phyloP scores from a whole-genome alignment of 2,113 vertebrate species.

The Macaca mulatta region DNA sequence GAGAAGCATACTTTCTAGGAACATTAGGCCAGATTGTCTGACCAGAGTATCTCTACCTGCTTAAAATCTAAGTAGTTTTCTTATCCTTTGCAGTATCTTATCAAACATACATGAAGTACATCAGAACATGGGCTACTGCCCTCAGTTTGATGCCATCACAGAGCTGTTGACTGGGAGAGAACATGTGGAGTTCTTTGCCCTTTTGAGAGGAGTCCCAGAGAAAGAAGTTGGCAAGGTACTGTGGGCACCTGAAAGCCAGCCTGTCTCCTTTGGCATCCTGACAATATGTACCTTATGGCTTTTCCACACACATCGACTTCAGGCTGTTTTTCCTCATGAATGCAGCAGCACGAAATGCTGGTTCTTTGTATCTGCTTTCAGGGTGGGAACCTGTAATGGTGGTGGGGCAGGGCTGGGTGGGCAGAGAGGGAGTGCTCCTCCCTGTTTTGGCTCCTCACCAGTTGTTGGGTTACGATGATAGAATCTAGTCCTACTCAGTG shows the following conservation, averaged over 20 bases:
- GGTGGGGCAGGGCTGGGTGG: background rate
- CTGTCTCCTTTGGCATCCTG: background rate
- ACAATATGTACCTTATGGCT: background rate
- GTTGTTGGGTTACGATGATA: background rate
- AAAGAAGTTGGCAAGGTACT: conserved; percentile 95
- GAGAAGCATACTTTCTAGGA: background rate
- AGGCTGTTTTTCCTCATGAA: background rate
- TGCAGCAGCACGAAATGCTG: background rate
- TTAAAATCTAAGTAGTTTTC: conserved; percentile 31
- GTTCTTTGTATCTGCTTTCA: background rate
- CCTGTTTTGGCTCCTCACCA: background rate
- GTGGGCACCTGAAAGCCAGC: background rate
- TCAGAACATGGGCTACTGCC: conserved; percentile 98
- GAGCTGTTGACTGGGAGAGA: conserved; percentile 96
- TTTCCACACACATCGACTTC: background rate
- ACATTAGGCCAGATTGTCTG: background rate
- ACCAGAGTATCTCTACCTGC: background rate
- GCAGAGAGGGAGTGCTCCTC: background rate
- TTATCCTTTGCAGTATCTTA: conserved; percentile 88
- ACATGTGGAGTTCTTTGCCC: conserved; percentile 96
- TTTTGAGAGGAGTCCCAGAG: conserved; percentile 95
- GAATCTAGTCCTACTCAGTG: background rate
- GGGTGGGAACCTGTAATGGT: background rate
- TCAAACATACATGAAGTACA: conserved; percentile 94
- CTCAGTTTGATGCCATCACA: conserved; percentile 97